A percentile compares a stretch with the other conserved stretches of the same genome.
phyloP scores from a whole-genome alignment of 2,888 invertebrate genomes.

The Andricus quercusramuli region DNA sequence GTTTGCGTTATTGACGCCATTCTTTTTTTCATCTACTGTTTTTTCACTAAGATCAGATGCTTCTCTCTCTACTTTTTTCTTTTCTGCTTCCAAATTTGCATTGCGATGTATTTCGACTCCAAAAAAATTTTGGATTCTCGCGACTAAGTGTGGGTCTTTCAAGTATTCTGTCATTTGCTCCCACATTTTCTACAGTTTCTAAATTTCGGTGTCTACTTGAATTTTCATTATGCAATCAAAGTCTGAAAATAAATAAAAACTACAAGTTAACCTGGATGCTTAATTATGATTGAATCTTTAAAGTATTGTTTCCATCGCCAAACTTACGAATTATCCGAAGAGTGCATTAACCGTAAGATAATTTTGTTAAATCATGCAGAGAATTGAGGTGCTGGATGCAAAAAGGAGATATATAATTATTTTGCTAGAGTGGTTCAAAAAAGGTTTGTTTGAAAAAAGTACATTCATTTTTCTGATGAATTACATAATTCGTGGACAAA shows the following conservation, averaged over 20 bases:
- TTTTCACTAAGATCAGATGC: slow-evolving; percentile 44
- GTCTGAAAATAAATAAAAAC: background rate
- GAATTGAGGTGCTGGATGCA: background rate
- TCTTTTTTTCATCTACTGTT: slow-evolving; percentile 42
- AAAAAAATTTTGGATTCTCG: slow-evolving; percentile 89
- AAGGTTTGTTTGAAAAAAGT: too few relatives aligned
- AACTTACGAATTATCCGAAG: background rate
- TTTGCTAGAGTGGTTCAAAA: too few relatives aligned
- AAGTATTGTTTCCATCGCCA: background rate
- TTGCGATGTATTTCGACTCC: slow-evolving; percentile 82
- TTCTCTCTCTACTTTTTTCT: slow-evolving; percentile 42
- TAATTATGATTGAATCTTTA: background rate
- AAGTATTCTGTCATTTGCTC: slow-evolving; percentile 82
- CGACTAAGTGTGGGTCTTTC: slow-evolving; percentile 88
- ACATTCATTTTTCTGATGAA: too few relatives aligned
- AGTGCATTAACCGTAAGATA: background rate
- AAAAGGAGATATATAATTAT: too few relatives aligned
- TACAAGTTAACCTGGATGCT: background rate
- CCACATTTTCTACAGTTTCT: slow-evolving; percentile 62
- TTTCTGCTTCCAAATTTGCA: slow-evolving; percentile 22
- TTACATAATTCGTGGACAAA: too few relatives aligned
- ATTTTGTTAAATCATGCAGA: slow-evolving; percentile 20
- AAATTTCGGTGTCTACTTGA: slow-evolving; percentile 8
- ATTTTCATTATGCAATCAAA: slow-evolving; percentile 18
- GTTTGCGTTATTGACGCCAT: slow-evolving; percentile 19